Evolutionary conservation across 2,797 vertebrate genomes (phyloP), one percentile per base, ranked within the genome.

Genomic region (Adrianichthys oophorus): DNA sequence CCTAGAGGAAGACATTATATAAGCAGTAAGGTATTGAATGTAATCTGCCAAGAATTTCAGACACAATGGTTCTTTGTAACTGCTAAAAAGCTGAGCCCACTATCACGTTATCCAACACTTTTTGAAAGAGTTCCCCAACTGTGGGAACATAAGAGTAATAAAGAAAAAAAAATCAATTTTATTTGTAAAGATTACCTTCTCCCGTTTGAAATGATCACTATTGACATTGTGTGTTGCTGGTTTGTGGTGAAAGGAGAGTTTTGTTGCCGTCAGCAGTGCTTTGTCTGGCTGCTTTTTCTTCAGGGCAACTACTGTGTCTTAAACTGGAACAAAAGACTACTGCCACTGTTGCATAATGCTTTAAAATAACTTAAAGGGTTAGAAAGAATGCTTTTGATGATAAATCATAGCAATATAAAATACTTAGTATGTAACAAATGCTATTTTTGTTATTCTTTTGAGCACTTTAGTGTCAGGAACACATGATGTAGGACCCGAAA

Each of bases 21-120:
- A 85, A 85, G 54, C 54, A 0, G 43, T 7, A 62, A 46, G 55
- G 59, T 76, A 74, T 74, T 50, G 65, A 65, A 44, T 49, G 50
- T 59, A 65, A 78, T 68, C 66, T 70, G 71, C 74, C 62, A 74
- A 52, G 66, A 46, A 59, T 74, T 77, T 53, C 59, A 46, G 52
- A 85, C 79, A 83, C 51, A 73, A 68, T 63, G 63, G 41, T 63
- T 77, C 78, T 82, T 87, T 84, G 18, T 29, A 52, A 19, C 46
- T 8, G 4, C 49, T 47, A 55, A 74, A 73, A 48, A 59, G 48
- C 32, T 12, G 42, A 56, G 6, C 12, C 26, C 26, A 29, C 37
- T 56, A 29, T 43, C 21, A 53, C 69, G 62, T 76, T 82, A 83
- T 70, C 45, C 66, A 74, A 70, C 70, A 46, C 32, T 45, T 48